Base-by-base conservation (phyloP, 2,888 invertebrate genomes). In the Phasia obesa region DNA sequence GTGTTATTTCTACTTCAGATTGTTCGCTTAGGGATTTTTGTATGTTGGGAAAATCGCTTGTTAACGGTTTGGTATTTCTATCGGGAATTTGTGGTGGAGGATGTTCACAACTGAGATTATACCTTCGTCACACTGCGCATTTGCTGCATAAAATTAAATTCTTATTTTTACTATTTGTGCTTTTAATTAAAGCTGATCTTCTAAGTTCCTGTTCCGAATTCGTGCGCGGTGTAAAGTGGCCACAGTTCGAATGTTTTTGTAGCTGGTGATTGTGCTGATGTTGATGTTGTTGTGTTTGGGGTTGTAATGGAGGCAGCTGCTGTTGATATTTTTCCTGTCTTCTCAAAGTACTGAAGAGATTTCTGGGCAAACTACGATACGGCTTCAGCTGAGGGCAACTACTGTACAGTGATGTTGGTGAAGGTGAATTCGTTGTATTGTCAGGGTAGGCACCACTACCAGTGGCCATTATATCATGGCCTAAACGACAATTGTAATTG, bases 101-200 rank as follows among this genome's bases (percentile, higher is more conserved):
- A 86, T 89, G 89, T 85, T 88, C 88, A 85, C 90, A 89, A 86
- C 86, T 87, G 79, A 88, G 84, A 81, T 90, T 90, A 87, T 90
- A 88, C 88, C 88, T 90, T 90, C 89, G 89, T 90, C 90, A 90
- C 91, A 90, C 90, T 84, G 91, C 89, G 78, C 90, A 90, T 87
- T 89, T 90, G 85, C 87, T 88, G 85, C 90, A 90, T 81, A 90
- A 86, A 86, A 89, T 87, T 76, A 87, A 79, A 86, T 86, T 86
- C 73, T 87, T 83, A 55, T 64, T 64, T 71, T 62, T 79, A 67
- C 67, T 73, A 67, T 85, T 78, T 84, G 81, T 71, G 83, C 70
- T 71, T 79, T 67, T 75, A 11, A 67, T 65, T 42, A 79, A 83
- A 76, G 83, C 77, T 83, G 70, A 84, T 74, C 75, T 84, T 84